These are phyloP conservation scores for Oscheius myriophilus DNA, from an alignment of 2,888 invertebrate species.

Conservation along the genomic window DNA sequence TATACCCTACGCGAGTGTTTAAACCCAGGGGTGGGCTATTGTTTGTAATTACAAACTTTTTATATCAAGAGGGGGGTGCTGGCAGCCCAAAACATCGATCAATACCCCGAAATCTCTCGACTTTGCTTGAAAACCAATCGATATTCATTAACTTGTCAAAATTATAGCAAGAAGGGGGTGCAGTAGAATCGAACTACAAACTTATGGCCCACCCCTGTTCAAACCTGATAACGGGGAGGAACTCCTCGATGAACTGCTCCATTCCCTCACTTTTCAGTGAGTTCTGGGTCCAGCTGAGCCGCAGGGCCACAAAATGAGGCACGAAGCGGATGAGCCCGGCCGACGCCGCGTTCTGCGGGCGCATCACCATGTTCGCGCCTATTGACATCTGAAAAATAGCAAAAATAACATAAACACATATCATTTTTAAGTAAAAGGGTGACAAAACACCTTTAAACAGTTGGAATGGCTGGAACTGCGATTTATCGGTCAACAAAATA, in stretches of 20 bases:
- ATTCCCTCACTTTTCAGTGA: slow-evolving; percentile 64
- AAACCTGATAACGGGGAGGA: slow-evolving; percentile 63
- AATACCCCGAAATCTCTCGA: too few species aligned
- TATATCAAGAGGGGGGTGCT: too few species aligned
- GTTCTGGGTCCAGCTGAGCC: slow-evolving; percentile 66
- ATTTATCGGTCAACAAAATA: slow-evolving; percentile 25
- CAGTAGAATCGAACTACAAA: too few species aligned
- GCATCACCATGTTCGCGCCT: slow-evolving; percentile 56
- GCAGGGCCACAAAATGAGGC: slow-evolving; percentile 61
- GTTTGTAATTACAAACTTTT: too few species aligned
- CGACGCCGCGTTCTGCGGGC: slow-evolving; percentile 53
- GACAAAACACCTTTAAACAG: slow-evolving; percentile 11
- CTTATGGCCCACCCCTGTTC: too few species aligned
- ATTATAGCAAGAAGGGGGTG: background rate
- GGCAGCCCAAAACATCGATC: too few species aligned
- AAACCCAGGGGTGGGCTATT: too few species aligned
- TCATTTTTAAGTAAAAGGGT: background rate
- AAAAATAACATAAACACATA: background rate
- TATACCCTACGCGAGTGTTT: too few species aligned
- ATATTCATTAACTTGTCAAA: too few species aligned
- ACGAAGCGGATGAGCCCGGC: slow-evolving; percentile 55
- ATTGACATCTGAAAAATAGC: slow-evolving; percentile 51
- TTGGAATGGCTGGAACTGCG: background rate
- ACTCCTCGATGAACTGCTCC: slow-evolving; percentile 67
- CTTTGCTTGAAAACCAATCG: too few species aligned